Conservation (phyloP, 2,797 vertebrate genomes). For the Podarcis lilfordi region DNA sequence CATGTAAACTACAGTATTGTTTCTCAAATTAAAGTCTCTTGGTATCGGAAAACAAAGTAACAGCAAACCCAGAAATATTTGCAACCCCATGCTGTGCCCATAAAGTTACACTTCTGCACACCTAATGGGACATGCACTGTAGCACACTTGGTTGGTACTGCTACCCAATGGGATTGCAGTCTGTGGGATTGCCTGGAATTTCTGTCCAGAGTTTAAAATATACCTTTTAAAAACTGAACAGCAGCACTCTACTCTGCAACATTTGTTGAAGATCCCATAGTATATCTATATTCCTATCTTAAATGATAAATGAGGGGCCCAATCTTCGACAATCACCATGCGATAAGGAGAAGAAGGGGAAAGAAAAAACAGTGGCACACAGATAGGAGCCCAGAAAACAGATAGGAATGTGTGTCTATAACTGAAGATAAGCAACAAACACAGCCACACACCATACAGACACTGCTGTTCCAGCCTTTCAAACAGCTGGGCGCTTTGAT, state of each 20-base stretch:
- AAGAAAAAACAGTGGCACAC: neutral
- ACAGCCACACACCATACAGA: conserved; percentile 77
- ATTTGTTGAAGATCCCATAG: no score
- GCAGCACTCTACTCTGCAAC: no score
- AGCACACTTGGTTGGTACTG: no score
- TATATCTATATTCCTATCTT: neutral
- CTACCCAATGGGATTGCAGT: no score
- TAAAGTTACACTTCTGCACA: neutral
- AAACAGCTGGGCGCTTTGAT: conserved; percentile 85
- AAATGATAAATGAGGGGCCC: neutral
- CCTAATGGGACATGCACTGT: neutral
- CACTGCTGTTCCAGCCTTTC: conserved; percentile 85
- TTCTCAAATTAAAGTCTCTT: conserved; percentile 44
- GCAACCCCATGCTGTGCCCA: no score
- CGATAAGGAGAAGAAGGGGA: neutral
- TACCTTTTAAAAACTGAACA: no score
- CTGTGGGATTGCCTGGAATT: no score
- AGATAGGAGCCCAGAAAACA: neutral
- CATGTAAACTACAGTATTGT: conserved; percentile 30
- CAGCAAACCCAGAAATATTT: neutral
- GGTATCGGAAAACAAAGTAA: conserved; percentile 44
- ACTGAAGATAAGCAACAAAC: neutral
- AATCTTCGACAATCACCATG: neutral
- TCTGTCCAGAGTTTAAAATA: no score
- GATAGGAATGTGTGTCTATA: neutral